These are phyloP conservation scores for Urocyon cinereoargenteus DNA, from an alignment of 2,797 vertebrate species.

Conservation along the genomic window DNA sequence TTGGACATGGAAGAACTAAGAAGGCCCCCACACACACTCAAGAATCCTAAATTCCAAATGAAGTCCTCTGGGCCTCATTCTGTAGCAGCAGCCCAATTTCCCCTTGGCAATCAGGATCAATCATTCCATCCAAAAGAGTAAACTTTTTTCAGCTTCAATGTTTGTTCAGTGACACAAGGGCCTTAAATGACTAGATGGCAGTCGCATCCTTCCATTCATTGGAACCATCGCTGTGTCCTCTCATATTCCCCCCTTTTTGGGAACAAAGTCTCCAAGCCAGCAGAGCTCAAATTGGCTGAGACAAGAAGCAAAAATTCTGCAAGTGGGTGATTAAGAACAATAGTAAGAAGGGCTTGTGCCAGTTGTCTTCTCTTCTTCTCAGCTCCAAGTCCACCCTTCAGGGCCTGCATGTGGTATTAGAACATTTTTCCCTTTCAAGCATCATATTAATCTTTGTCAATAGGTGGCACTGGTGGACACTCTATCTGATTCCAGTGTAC, in stretches of 20 bases:
- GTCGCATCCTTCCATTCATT: neutral
- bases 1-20: neutral
- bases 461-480: neutral
- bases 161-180: neutral
- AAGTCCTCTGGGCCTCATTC: neutral
- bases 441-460: neutral
- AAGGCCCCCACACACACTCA: neutral
- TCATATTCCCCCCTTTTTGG: neutral
- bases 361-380: neutral
- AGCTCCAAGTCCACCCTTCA: neutral
- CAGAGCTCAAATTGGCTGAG: neutral
- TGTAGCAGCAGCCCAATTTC: neutral
- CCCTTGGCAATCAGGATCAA: neutral
- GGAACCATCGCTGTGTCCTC: neutral
- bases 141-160: neutral
- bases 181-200: neutral
- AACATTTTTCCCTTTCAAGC: neutral
- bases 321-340: neutral
- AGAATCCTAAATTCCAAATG: neutral
- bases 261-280: slow-evolving; percentile 19
- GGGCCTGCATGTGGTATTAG: neutral
- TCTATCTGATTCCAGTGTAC: neutral
- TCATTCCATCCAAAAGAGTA: neutral
- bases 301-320: neutral
- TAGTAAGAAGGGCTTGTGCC: neutral